These are phyloP conservation scores for Capitulum mitella DNA, from an alignment of 2,888 invertebrate genomes.

Conservation along the genomic window DNA sequence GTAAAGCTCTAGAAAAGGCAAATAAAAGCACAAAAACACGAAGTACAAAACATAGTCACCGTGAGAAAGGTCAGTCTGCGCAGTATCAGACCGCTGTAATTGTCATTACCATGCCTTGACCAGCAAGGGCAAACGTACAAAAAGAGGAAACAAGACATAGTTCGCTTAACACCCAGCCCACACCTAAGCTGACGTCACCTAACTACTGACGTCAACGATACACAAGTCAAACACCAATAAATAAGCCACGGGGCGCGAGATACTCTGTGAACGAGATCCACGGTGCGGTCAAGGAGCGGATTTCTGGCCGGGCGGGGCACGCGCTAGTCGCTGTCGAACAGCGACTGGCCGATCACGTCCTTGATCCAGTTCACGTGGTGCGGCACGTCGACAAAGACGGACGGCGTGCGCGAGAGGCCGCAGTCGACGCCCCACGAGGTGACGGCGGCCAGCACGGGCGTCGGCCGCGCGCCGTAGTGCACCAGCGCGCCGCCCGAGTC, in stretches of 20 bases:
- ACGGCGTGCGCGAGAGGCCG: background rate
- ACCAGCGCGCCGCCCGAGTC: slow-evolving; percentile 14
- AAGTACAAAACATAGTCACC: too few species aligned
- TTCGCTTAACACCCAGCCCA: background rate
- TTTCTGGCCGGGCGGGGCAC: background rate
- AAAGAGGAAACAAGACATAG: background rate
- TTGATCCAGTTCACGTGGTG: slow-evolving; percentile 1
- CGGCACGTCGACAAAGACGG: slow-evolving; percentile 5
- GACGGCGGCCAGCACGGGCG: background rate
- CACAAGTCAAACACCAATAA: background rate
- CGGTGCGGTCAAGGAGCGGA: background rate
- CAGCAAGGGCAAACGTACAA: background rate
- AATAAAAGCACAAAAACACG: too few species aligned
- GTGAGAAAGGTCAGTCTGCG: too few species aligned
- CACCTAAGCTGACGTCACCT: background rate
- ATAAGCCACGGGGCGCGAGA: background rate
- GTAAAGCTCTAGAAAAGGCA: too few species aligned
- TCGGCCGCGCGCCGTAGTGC: background rate
- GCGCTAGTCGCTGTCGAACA: background rate
- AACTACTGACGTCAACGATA: too few species aligned
- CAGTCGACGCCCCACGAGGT: slow-evolving; percentile 18
- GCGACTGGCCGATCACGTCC: background rate
- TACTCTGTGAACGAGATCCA: background rate
- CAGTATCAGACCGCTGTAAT: too few species aligned
- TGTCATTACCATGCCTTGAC: too few species aligned